Evolutionary conservation across 37 sponge, comb jelly and placozoan genomes (phyloP), one percentile per base, ranked within the genome.

Genomic region (Beroe ovata): DNA sequence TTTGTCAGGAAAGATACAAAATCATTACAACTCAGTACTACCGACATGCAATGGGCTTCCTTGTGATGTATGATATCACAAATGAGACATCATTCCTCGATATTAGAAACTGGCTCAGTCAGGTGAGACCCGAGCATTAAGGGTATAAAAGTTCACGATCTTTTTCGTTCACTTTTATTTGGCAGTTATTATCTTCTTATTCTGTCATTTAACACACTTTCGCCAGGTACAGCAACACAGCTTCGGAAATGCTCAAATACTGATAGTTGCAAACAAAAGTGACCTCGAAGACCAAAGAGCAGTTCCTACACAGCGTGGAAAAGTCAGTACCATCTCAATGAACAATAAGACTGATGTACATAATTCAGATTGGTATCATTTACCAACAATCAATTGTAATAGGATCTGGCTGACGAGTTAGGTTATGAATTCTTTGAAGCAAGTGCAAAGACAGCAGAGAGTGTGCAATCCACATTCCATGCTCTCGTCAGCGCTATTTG

Each of bases 351-450:
- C n/a, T n/a, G n/a, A n/a, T n/a, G n/a, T n/a, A n/a, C n/a, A n/a
- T n/a, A n/a, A n/a, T n/a, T n/a, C n/a, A n/a, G n/a, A n/a, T n/a
- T n/a, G n/a, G n/a, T n/a, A n/a, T n/a, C n/a, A n/a, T n/a, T n/a
- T n/a, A n/a, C n/a, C n/a, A n/a, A n/a, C 59, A 58, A 58, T 58
- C 16, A 58, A 11, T 19, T 58, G 11, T 25, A 8, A 35, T 8
- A 77, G 84, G 84, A 77, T 77, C 54, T 77, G 25, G 84, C 84
- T 36, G 33, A 41, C 23, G 84, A 77, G 47, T 26, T 40, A 23
- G 84, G 84, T 1, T 77, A 77, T 40, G 84, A 77, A n/a, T 77
- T 77, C 28, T 77, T 77, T 25, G 84, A 77, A 42, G 84, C 84
- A 19, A 77, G 84, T 54, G 84, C 84, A 25, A 77, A 77, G 41